Base-by-base conservation (phyloP, 1,140 invertebrate species). In the Drosophila ambigua region DNA sequence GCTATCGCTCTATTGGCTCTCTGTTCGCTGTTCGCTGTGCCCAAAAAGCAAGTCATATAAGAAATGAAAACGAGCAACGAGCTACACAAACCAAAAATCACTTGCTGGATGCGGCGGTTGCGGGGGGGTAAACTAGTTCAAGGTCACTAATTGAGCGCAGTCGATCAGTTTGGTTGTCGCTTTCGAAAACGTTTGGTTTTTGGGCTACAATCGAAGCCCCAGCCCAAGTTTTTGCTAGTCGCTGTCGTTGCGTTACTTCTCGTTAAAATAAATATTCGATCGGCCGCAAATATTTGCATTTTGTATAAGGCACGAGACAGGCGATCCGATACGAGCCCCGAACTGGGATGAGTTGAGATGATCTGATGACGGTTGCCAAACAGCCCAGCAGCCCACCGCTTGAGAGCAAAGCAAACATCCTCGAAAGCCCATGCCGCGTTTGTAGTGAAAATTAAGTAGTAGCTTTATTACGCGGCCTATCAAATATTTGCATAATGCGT, bases 111-210 rank as follows among this genome's bases (percentile, higher is more conserved):
- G 50, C 35, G 62, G 84, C 66, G 84, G 51, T 35, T 28, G 16
- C 16, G 50, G 69, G 68, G 54, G 75, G 20, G 20, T 20, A 87
- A 87, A 88, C 79, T 83, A 88, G 83, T 88, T 88, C 83, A 88
- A 88, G 83, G 83, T 88, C 83, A 88, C 65, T 83, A 51, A 88
- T 72, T 77, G 72, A 83, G 53, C 83, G 83, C 69, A 82, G 62
- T 69, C 53, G 72, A 65, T 59, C 57, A 55, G 64, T 28, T 41
- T 68, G 16, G 15, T 44, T 53, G 57, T 39, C 55, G 61, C 69
- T 76, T 79, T 64, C 62, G 20, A 76, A 83, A 61, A 61, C 49
- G 35, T 69, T 60, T 43, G 49, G 41, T 0, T 49, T 67, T 71
- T 72, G 45, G 49, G 43, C 24, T 46, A 57, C 43, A 53, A 5